Conservation (phyloP, 2,888 invertebrate species). For the Eledona agricola region DNA sequence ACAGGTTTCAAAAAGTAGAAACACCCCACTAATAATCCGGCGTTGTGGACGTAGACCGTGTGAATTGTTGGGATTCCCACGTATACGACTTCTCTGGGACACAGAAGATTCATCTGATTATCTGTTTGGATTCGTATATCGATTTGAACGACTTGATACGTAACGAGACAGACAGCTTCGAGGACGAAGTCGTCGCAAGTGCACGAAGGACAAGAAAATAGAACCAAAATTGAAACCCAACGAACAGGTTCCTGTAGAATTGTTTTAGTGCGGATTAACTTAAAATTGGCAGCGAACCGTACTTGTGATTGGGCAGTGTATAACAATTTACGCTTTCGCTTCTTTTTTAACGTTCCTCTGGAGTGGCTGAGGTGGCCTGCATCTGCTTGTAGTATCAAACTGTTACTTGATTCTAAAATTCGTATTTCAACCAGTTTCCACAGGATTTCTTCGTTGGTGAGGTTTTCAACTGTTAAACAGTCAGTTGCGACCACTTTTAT, state of each 20-base stretch:
- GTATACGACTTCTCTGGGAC: conserved; percentile 52
- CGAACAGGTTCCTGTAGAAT: conserved; percentile 38
- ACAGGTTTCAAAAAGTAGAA: conserved; percentile 50
- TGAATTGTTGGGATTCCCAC: conserved; percentile 49
- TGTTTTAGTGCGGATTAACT: not conserved
- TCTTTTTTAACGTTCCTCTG: conserved; percentile 19
- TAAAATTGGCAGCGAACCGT: not conserved
- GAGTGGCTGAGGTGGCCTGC: not conserved
- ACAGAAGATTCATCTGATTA: conserved; percentile 50
- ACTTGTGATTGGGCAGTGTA: conserved; percentile 38
- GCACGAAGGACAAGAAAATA: conserved; percentile 38
- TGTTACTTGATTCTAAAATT: not conserved
- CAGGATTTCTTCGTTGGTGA: conserved; percentile 38
- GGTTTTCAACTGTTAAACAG: conserved; percentile 48
- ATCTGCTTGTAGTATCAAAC: not conserved
- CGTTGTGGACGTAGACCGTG: conserved; percentile 54
- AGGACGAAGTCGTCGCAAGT: conserved; percentile 18
- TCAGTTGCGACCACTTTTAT: conserved; percentile 42
- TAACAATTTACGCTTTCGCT: conserved; percentile 25
- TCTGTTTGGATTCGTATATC: conserved; percentile 49
- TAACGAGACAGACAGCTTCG: conserved; percentile 49
- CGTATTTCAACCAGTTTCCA: conserved; percentile 54
- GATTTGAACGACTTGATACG: conserved; percentile 50
- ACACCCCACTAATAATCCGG: conserved; percentile 46
- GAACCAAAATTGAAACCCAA: conserved; percentile 47